Evolutionary conservation across 1,140 invertebrate species (phyloP), one percentile per base, ranked within the genome.

Genomic region (Ditylenchus dipsaci): DNA sequence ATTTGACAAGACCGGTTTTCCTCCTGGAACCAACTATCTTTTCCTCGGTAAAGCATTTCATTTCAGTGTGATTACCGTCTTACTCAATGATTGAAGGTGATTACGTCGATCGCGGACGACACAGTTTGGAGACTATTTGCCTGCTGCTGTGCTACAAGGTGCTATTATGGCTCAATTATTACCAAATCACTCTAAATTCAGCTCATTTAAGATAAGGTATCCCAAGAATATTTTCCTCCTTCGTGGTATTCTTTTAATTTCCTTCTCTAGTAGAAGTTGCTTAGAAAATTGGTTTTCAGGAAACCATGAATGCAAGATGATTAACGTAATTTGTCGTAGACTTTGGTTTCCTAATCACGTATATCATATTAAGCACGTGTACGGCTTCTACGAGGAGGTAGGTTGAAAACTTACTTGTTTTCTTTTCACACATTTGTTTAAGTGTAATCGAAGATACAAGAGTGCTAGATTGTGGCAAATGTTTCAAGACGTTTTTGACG

Each of bases 61-160:
- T 7, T 53, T 53, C 8, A 19, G 15, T 19, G 23, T 53, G 3
- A 17, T 45, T 53, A 53, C 15, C n/a, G 3, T 8, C 23, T 33
- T 98, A 98, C 86, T 99, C 98, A 86, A 87, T 99, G 71, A 98
- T 98, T 85, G 87, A 98, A 88, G 86, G 95, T 38, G 91, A 93
- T 85, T 93, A 93, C 83, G 91, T 93, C 11, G 91, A 93, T 84
- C 87, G 91, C 83, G 91, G 91, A 70, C 91, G 91, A 82, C 90
- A 91, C 56, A 87, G 86, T 5, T 72, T 88, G 63, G 87, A 88
- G 76, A 87, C 87, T 26, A 88, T 89, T 42, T 88, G 87, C 76
- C 80, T 88, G 9, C 75, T 88, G 3, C 87, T 97, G 66, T 94
- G 94, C 23, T 98, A 98, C 86, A 97, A 98, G 87, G 63, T 66